These are phyloP conservation scores for Sebastes trivittatus DNA, from an alignment of 2,797 vertebrate genomes.

Conservation along the genomic window DNA sequence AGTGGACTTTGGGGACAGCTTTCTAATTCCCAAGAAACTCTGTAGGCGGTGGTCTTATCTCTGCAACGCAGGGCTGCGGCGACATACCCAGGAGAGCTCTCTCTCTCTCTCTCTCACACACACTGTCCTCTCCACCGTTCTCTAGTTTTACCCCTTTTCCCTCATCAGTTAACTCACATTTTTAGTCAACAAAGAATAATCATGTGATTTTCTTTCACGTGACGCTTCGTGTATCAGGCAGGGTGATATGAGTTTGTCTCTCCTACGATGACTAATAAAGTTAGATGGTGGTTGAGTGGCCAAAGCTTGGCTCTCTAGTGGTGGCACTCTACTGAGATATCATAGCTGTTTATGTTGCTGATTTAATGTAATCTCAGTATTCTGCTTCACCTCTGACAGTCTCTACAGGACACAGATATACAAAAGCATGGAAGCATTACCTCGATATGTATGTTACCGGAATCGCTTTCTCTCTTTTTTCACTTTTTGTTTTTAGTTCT, in stretches of 20 bases:
- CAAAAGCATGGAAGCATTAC: neutral
- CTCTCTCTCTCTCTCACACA: conserved; percentile 10
- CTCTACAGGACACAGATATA: neutral
- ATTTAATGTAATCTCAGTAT: conserved; percentile 40
- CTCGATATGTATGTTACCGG: neutral
- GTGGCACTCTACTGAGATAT: neutral
- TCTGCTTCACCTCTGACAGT: neutral
- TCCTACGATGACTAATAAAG: conserved; percentile 11
- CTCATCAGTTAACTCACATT: neutral
- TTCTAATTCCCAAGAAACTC: conserved; percentile 78
- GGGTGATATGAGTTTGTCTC: neutral
- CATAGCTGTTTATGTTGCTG: neutral
- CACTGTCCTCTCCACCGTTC: neutral
- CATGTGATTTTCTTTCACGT: neutral
- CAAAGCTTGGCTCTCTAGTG: neutral
- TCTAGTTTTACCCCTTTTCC: neutral
- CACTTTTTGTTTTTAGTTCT: neutral
- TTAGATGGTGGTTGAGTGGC: neutral
- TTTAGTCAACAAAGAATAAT: neutral
- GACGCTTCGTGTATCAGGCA: neutral
- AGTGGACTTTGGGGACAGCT: conserved; percentile 58
- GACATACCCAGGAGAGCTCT: conserved; percentile 56
- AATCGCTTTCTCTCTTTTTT: neutral
- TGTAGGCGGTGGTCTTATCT: conserved; percentile 81
- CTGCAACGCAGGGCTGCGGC: conserved; percentile 67